phyloP scores from a whole-genome alignment of 2,888 invertebrate genomes.

The Rhyacophila evoluta region DNA sequence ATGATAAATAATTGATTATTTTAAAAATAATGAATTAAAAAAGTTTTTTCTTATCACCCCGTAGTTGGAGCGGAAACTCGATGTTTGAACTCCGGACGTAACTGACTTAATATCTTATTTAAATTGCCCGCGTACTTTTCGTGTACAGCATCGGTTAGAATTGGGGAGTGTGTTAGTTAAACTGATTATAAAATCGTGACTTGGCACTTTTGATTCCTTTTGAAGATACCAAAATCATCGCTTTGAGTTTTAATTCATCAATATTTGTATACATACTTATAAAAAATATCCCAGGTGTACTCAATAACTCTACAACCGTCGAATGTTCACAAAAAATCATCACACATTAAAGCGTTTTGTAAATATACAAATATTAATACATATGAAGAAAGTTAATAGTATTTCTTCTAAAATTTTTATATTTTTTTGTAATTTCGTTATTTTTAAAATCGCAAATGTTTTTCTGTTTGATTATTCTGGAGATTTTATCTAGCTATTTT shows the following conservation, averaged over 20 bases:
- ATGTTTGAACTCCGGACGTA: conserved; percentile 13
- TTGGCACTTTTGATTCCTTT: neutral
- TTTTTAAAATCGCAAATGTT: too few species aligned
- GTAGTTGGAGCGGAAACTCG: neutral
- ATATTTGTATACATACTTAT: neutral
- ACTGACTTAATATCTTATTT: neutral
- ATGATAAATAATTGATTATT: too few species aligned
- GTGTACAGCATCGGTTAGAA: conserved; percentile 32
- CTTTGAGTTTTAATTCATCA: conserved; percentile 22
- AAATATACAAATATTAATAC: too few species aligned
- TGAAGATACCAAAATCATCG: conserved; percentile 19
- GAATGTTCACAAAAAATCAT: too few species aligned
- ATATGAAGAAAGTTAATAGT: too few species aligned
- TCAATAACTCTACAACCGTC: too few species aligned
- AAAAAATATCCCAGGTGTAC: neutral
- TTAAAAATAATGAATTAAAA: too few species aligned
- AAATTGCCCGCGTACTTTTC: neutral
- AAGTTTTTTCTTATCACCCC: neutral
- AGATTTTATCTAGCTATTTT: too few species aligned
- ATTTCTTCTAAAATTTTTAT: too few species aligned
- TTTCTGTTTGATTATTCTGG: too few species aligned
- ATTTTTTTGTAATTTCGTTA: too few species aligned
- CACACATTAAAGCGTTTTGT: too few species aligned
- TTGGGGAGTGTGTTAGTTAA: conserved; percentile 27
- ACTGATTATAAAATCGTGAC: conserved; percentile 36